These are phyloP conservation scores for Scyliorhinus canicula DNA, from an alignment of 2,797 vertebrate species.

Conservation along the genomic window DNA sequence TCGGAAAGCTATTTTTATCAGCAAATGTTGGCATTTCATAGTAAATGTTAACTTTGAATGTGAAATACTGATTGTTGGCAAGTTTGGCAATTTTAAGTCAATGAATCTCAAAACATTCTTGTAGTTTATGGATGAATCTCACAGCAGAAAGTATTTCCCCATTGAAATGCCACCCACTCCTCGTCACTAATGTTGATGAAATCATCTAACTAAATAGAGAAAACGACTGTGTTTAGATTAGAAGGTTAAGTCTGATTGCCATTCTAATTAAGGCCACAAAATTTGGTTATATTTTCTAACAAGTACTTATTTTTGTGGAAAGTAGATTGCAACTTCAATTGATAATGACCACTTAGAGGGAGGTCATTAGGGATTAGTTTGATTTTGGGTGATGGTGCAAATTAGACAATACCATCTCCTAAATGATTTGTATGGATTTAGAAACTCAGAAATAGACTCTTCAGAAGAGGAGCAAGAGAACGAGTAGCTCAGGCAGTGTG, in stretches of 20 bases:
- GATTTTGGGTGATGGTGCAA: neutral
- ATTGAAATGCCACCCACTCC: neutral
- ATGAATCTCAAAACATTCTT: neutral
- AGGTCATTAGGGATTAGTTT: neutral
- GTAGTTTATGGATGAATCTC: neutral
- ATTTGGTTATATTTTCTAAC: neutral
- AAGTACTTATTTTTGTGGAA: neutral
- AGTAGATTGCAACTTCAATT: neutral
- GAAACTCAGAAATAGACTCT: neutral
- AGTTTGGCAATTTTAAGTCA: no score
- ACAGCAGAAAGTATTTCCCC: neutral
- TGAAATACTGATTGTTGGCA: neutral
- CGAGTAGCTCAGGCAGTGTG: neutral
- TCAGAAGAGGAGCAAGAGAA: neutral
- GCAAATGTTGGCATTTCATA: neutral
- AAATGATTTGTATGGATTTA: neutral
- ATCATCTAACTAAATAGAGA: neutral
- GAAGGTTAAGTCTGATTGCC: neutral
- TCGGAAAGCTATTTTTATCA: neutral
- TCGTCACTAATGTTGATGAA: conserved; percentile 4
- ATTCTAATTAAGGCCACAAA: neutral
- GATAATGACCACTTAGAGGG: neutral
- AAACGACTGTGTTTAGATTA: neutral
- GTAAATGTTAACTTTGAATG: neutral
- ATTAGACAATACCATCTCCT: neutral